phyloP scores from a whole-genome alignment of 1,140 invertebrate species.

The Pogonomyrmex californicus region DNA sequence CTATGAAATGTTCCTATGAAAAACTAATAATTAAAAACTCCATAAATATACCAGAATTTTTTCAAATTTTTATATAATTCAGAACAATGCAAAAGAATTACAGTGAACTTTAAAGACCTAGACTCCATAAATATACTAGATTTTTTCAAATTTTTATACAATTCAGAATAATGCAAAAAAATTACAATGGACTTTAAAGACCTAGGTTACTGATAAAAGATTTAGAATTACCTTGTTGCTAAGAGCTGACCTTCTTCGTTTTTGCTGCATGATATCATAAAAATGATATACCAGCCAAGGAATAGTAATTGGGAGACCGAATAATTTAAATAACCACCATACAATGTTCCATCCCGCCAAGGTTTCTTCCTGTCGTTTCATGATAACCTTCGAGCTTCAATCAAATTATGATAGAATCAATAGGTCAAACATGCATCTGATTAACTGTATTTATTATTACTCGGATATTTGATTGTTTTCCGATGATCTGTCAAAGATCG shows the following conservation, averaged over 20 bases:
- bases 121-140: too few species aligned
- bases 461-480: neutral
- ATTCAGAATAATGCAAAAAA: neutral
- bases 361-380: constrained; percentile 67
- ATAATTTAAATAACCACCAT: constrained; percentile 84
- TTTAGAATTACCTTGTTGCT: constrained; percentile 83
- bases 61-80: too few species aligned
- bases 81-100: too few species aligned
- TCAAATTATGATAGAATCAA: neutral
- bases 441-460: neutral
- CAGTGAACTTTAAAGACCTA: too few species aligned
- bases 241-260: constrained; percentile 76
- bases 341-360: constrained; percentile 76
- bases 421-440: neutral
- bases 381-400: constrained; percentile 11
- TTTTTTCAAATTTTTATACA: too few species aligned
- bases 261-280: constrained; percentile 78
- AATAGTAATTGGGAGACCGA: constrained; percentile 83
- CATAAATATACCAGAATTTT: too few species aligned
- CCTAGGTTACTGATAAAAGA: too few species aligned
- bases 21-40: neutral
- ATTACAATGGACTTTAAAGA: neutral
- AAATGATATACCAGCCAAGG: constrained; percentile 84
- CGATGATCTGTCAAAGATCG: neutral
- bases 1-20: too few species aligned